Percentiles rank a stretch among this genome's conserved stretches.
Evolutionary conservation across 2,797 vertebrate genomes (phyloP).

Genomic region (Aselliscus stoliczkanus): DNA sequence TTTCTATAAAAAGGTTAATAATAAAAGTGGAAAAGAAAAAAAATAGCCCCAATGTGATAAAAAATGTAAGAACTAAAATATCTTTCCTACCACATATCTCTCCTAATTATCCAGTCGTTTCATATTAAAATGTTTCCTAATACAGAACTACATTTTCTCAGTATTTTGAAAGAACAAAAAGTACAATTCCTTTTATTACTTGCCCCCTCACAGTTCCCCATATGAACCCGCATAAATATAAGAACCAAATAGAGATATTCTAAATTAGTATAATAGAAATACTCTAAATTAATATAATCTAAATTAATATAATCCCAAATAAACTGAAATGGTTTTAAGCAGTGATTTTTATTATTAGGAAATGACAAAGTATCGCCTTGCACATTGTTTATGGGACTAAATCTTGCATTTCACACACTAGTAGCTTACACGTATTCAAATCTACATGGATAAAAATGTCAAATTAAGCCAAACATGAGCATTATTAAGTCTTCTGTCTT

Average conservation of each 20-base stretch:
- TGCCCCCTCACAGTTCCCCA: not conserved
- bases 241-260: not conserved
- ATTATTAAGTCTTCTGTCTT: not conserved
- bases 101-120: conserved; percentile 74
- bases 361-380: not conserved
- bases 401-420: not conserved
- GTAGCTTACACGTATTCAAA: not conserved
- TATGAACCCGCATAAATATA: not conserved
- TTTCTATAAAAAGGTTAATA: conserved; percentile 86
- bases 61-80: conserved; percentile 82
- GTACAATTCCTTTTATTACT: not conserved
- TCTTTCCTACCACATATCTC: conserved; percentile 72
- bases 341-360: not conserved
- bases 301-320: not conserved
- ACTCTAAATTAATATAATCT: not conserved
- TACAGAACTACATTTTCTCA: conserved; percentile 15
- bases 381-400: not conserved
- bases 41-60: conserved; percentile 80
- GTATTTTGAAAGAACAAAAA: conserved; percentile 47
- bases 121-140: conserved; percentile 74
- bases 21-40: conserved; percentile 80
- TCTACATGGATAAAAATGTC: not conserved
- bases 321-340: not conserved
- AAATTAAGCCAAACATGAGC: not conserved
- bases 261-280: not conserved